Conservation (phyloP, 2,888 invertebrate genomes). For the Apodemia zela region DNA sequence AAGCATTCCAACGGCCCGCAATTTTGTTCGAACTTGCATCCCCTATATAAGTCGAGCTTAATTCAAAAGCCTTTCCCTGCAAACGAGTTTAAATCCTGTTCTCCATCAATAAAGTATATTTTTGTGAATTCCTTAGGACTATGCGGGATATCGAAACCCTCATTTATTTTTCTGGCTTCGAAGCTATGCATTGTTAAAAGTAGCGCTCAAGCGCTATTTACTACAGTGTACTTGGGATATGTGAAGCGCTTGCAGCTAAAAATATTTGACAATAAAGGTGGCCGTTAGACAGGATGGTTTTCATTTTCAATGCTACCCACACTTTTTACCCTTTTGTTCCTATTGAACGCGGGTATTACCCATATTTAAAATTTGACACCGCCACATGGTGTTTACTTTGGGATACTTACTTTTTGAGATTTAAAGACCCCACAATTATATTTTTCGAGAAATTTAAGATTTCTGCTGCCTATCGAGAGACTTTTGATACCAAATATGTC, state of each 20-base stretch:
- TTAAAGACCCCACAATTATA: not conserved
- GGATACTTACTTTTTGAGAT: not conserved
- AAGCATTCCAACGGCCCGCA: conserved; percentile 65
- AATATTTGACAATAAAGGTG: conserved; percentile 46
- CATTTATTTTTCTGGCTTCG: conserved; percentile 62
- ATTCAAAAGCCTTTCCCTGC: conserved; percentile 43
- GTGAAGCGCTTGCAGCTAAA: conserved; percentile 49
- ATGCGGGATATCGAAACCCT: conserved; percentile 59
- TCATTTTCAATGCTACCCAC: conserved; percentile 58
- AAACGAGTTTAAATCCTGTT: conserved; percentile 35
- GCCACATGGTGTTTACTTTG: conserved; percentile 21
- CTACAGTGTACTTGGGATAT: conserved; percentile 15
- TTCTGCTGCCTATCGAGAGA: not conserved
- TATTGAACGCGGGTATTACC: conserved; percentile 36
- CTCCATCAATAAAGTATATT: conserved; percentile 11
- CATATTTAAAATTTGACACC: conserved; percentile 60
- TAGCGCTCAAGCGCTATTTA: conserved; percentile 48
- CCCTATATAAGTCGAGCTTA: conserved; percentile 64
- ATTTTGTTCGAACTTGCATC: conserved; percentile 67
- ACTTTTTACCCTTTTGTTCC: conserved; percentile 37
- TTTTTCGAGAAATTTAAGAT: not conserved
- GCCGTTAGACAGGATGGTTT: conserved; percentile 52
- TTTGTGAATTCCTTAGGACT: conserved; percentile 30
- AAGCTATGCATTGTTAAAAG: conserved; percentile 39
- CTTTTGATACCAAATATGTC: not conserved